Evolutionary conservation across 2,797 vertebrate genomes (phyloP), one percentile per base, ranked within the genome.

Genomic region (Oreortyx pictus): DNA sequence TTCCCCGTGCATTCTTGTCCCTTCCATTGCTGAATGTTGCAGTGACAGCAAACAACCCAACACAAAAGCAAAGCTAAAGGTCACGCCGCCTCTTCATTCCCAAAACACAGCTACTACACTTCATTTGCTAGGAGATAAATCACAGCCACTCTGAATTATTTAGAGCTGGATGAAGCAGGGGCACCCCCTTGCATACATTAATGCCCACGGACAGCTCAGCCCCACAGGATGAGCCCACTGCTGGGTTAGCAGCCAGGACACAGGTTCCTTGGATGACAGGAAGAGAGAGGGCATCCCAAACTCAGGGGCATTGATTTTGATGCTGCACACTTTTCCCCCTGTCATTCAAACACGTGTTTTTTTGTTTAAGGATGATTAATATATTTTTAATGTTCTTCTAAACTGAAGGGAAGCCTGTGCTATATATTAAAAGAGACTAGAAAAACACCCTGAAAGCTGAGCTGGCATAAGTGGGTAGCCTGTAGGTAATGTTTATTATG

Each of bases 301-400:
- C 92, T 78, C 86, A 93, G 87, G 79, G 82, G 74, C 46, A 52
- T 68, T 49, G n/a, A 80, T 74, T 93, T 82, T 88, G 88, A 91
- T 89, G 74, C 75, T 82, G 49, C 74, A 68, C 2, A 43, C 61
- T 76, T 92, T 84, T 33, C 35, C 46, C 74, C 74, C 54, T 94
- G 96, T 88, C 92, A 96, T 94, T 94, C 93, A 96, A 80, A 83
- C 86, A 82, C 74, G 84, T 95, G 93, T 0, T 88, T 95, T 96
- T 95, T 96, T 96, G 88, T 95, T 95, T 95, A 96, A 96, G 89
- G 75, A 95, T 95, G 93, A 95, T 96, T 94, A 95, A 96, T 96
- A 94, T 52, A 91, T 89, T 94, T 94, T 95, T 95, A 95, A 96
- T 96, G 92, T 89, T 93, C 92, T 88, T 80, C 82, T 80, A 91